phyloP scores from a whole-genome alignment of 2,113 vertebrate species.

The Daubentonia madagascariensis region DNA sequence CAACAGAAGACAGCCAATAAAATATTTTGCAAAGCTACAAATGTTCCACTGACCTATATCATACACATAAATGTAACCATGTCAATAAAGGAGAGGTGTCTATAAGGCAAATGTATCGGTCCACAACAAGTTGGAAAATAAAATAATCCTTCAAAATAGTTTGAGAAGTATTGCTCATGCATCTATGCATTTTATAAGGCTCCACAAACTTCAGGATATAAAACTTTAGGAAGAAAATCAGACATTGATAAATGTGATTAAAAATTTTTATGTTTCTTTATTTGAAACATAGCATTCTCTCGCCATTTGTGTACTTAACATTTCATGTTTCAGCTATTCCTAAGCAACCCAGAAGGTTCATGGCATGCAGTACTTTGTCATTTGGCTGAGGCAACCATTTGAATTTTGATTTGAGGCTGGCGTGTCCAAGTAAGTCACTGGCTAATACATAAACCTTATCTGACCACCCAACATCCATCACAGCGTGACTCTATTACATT shows the following conservation, averaged over 20 bases:
- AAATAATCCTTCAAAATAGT: not conserved
- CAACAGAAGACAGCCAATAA: not conserved
- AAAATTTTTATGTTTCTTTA: not conserved
- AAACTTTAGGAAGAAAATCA: not conserved
- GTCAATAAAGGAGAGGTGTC: not conserved
- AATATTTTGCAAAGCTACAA: not conserved
- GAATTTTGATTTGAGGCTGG: not conserved
- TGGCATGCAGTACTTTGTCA: not conserved
- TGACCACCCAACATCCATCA: not conserved
- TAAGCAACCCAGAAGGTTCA: not conserved
- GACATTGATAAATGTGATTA: not conserved
- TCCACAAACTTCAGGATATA: not conserved
- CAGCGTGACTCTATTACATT: not conserved
- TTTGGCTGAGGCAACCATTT: not conserved
- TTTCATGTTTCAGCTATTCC: not conserved
- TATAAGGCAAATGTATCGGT: not conserved
- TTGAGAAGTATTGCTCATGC: not conserved
- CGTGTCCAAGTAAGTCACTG: not conserved
- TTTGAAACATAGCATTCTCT: not conserved
- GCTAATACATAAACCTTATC: not conserved
- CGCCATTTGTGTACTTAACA: not conserved
- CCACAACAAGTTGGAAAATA: not conserved
- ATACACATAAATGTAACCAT: not conserved
- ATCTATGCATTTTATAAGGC: not conserved
- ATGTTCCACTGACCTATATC: not conserved